Base-by-base conservation (phyloP, 53 echinoderm and acorn worm species). In the Holothuria scabra region DNA sequence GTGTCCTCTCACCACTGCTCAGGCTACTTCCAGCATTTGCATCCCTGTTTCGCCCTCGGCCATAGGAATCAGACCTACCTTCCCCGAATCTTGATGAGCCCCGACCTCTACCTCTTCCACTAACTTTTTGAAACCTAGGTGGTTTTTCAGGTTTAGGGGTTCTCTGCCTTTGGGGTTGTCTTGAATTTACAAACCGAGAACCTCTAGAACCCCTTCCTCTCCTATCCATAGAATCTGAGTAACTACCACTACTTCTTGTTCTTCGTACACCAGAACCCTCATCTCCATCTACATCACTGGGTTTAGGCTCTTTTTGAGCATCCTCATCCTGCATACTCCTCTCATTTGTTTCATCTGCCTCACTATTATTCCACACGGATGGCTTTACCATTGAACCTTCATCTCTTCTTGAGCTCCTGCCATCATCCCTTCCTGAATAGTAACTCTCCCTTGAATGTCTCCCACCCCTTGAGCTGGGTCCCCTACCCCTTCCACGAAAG, bases 61-160 rank as follows among this genome's bases (percentile, higher is more conserved):
- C 79, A 22, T 29, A 65, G 12, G 66, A 37, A 9, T 89, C 80
- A 29, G 83, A 75, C 29, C 89, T 82, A 32, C 78, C 81, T 13
- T 89, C 87, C 1, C 84, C 81, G 56, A 81, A 56, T 57, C 56
- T 56, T 23, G 56, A 25, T 44, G 81, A 49, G 14, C 81, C 84
- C 3, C 85, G 82, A 16, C 91, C 95, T 46, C 95, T 86, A 2
- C 95, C 95, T 41, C 93, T 55, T 38, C 93, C 93, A 56, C 74
- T 81, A 8, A 83, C 28, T 83, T 84, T 87, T 75, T 97, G 97
- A 84, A 97, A 97, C 19, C 96, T 82, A 19, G 97, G 97, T 35
- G 97, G 97, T 24, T 92, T 81, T 61, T 97, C 97, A 2, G 91
- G 91, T 65, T 89, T 92, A 12, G 76, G 57, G 65, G 68, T 24